Evolutionary conservation across 2,113 vertebrate genomes (phyloP), one percentile per base, ranked within the genome.

Genomic region (Scomber colias): DNA sequence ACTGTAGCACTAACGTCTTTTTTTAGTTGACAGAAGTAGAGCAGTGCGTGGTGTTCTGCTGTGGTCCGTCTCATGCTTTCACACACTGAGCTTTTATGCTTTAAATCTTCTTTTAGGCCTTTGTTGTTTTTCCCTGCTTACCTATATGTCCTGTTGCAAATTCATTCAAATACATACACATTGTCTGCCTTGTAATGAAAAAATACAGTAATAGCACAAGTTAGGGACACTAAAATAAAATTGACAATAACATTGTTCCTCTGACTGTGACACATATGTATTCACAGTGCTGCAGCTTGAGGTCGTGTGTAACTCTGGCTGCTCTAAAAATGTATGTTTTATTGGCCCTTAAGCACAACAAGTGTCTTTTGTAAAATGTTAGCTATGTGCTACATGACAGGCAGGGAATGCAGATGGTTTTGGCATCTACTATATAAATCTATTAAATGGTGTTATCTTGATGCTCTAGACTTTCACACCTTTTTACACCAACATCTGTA

Each of bases 181-280:
- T 30, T 59, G 31, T 15, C 0, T 14, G 67, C 14, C 60, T 19
- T 83, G 75, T 71, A 24, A 46, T 51, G 16, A 53, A 35, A 56
- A 54, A 69, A 56, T 57, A 10, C 15, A 5, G 30, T 70, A 31
- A 31, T 56, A 51, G 51, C 31, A 57, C 30, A 27, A 72, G 35
- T 40, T 79, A 49, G 35, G 30, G 1, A 30, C 46, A 46, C 46
- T 79, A 82, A 80, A 81, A 27, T 27, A 27, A 27, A 27, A 27
- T 27, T 27, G 24, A 27, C 24, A 27, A 27, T 63, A 60, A 45
- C 50, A 14, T 62, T 17, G 27, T 69, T 59, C 54, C 31, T 57
- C 24, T 55, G 60, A 9, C 66, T 62, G 1, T 70, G 66, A 35
- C 62, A 53, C 60, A 7, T 48, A 45, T 40, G 35, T 40, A 40